phyloP scores from a whole-genome alignment of 2,888 invertebrate genomes.

The Lycaena phlaeas region DNA sequence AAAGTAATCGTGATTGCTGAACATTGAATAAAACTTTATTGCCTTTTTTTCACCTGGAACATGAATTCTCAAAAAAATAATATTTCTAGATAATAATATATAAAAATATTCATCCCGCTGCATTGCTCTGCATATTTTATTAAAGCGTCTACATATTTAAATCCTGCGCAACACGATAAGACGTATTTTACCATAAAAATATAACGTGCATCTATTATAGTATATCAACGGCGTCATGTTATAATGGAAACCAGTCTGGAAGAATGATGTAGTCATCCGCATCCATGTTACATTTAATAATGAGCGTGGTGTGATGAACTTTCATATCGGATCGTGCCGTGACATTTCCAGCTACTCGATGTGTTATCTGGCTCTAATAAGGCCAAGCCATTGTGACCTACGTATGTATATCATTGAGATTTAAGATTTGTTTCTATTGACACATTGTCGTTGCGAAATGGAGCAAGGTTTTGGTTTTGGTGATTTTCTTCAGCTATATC shows the following conservation, averaged over 20 bases:
- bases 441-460: no score
- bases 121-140: no score
- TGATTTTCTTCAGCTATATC: no score
- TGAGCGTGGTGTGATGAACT: constrained; percentile 64
- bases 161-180: no score
- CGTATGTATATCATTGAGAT: background rate
- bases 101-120: no score
- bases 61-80: no score
- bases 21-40: no score
- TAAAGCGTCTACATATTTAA: no score
- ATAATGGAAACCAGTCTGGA: constrained; percentile 40
- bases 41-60: no score
- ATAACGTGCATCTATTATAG: constrained; percentile 9
- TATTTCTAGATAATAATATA: no score
- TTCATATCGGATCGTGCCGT: constrained; percentile 52
- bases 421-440: background rate
- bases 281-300: constrained; percentile 58
- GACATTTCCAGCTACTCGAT: constrained; percentile 53
- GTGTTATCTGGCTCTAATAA: constrained; percentile 26
- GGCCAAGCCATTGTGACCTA: constrained; percentile 3
- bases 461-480: no score
- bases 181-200: constrained; percentile 10
- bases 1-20: no score
- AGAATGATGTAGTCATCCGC: constrained; percentile 64
- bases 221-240: constrained; percentile 29